Evolutionary conservation across 2,113 vertebrate genomes (phyloP), one percentile per base, ranked within the genome.

Genomic region (Pao palembangensis): DNA sequence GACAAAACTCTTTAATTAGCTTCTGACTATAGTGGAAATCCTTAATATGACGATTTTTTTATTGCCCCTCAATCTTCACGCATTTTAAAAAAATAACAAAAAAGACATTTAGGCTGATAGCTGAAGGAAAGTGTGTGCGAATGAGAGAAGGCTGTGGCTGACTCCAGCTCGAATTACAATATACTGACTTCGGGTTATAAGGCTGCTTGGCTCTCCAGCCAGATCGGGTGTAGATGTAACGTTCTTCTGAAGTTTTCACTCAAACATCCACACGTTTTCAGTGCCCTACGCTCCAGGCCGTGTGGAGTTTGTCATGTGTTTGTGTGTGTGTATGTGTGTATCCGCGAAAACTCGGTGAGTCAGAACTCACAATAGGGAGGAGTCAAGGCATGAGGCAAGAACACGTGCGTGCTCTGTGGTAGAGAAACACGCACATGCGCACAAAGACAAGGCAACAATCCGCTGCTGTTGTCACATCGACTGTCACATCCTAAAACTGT

Each of bases 341-440:
- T 62, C 38, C 28, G 21, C 42, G 28, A 71, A 38, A 13, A 44
- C 58, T 63, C 58, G 0, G 55, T 83, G 80, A 85, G 67, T 81
- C 71, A 81, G 58, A 43, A 23, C 58, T 51, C 54, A 56, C 48
- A 60, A 46, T 28, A 55, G 60, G 81, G 73, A 64, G 81, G 81
- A 74, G 59, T 59, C n/a, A 25, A 57, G 55, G 81, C 83, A 85
- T 85, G 85, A 86, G 80, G 83, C 82, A 55, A 49, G 58, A 56
- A 86, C 85, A 87, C 77, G 83, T 85, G 85, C 67, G 11, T 73
- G 78, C 69, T 68, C 67, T 50, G 4, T 69, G 77, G 81, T 56
- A 75, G 48, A 19, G 65, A 55, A 46, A 42, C 21, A 48, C 55
- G 19, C 68, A 56, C 68, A 81, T 67, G 70, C 76, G 65, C 75